These are phyloP conservation scores for Zosterops borbonicus DNA, from an alignment of 2,113 vertebrate genomes.

Conservation along the genomic window DNA sequence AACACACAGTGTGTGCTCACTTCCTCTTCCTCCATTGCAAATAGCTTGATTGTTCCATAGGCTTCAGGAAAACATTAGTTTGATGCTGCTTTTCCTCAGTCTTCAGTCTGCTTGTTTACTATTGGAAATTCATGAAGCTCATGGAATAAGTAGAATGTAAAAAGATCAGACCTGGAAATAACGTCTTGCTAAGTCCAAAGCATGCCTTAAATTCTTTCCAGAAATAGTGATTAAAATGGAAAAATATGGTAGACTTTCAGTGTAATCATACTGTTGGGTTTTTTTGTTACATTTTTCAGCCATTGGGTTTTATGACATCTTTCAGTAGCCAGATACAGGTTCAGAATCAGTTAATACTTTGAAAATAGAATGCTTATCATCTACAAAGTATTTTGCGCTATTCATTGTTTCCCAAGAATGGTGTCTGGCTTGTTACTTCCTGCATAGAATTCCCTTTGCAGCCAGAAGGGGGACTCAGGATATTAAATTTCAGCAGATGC, in stretches of 20 bases:
- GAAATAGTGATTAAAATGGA: background rate
- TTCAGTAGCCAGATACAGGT: background rate
- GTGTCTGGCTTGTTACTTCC: background rate
- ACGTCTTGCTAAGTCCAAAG: background rate
- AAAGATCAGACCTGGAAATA: background rate
- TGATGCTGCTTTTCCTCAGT: background rate
- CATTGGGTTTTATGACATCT: background rate
- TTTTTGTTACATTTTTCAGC: background rate
- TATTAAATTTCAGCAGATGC: conserved; percentile 22
- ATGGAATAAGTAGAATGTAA: background rate
- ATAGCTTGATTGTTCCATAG: background rate
- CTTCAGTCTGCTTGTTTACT: background rate
- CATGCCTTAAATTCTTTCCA: background rate
- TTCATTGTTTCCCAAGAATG: background rate
- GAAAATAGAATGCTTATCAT: background rate
- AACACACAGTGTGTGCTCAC: background rate
- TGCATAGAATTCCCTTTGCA: background rate
- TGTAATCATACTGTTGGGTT: background rate
- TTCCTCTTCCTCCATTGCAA: background rate
- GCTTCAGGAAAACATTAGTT: background rate
- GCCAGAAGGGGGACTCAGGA: conserved; percentile 65
- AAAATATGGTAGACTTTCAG: background rate
- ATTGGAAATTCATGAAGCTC: background rate
- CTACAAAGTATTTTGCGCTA: background rate
- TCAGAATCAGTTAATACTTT: background rate